A percentile compares a stretch with the other conserved stretches of the same genome.
These are phyloP conservation scores for Agrotis puta DNA, from an alignment of 2,888 invertebrate genomes.

Conservation along the genomic window DNA sequence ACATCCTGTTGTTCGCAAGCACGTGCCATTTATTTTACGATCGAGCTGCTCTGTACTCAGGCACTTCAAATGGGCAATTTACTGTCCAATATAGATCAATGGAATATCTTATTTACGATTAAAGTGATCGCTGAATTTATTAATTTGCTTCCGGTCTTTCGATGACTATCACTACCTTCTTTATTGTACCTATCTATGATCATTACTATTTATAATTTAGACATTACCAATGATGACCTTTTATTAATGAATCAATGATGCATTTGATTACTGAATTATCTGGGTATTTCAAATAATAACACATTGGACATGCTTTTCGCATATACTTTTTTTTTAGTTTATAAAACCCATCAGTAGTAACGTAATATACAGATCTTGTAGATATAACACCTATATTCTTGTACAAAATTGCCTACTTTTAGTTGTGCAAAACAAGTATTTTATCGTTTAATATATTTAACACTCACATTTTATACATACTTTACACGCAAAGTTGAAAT, in stretches of 20 bases:
- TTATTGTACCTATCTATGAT: no score
- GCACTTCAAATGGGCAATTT: slow-evolving; percentile 62
- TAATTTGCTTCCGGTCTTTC: slow-evolving; percentile 32
- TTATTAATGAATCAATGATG: not conserved
- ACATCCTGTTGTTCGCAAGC: slow-evolving; percentile 82
- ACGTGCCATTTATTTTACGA: slow-evolving; percentile 82
- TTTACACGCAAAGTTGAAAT: slow-evolving; percentile 72
- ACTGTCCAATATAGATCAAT: slow-evolving; percentile 64
- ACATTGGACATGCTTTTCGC: not conserved
- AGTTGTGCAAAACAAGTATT: not conserved
- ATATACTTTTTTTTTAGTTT: no score
- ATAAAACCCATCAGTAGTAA: not conserved
- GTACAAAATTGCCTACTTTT: slow-evolving; percentile 7
- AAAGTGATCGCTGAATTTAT: slow-evolving; percentile 29
- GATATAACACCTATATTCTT: not conserved
- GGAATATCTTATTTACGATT: slow-evolving; percentile 52
- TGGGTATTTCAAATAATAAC: not conserved
- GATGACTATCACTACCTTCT: not conserved
- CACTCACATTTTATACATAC: slow-evolving; percentile 24
- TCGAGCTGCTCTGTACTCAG: slow-evolving; percentile 65
- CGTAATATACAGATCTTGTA: not conserved
- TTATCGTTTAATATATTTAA: slow-evolving; percentile 8
- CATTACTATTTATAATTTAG: slow-evolving; percentile 2
- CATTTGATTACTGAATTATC: not conserved
- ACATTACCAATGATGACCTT: not conserved